Evolutionary conservation across 2,888 invertebrate species (phyloP).

Genomic region (Agapetus fuscipes): DNA sequence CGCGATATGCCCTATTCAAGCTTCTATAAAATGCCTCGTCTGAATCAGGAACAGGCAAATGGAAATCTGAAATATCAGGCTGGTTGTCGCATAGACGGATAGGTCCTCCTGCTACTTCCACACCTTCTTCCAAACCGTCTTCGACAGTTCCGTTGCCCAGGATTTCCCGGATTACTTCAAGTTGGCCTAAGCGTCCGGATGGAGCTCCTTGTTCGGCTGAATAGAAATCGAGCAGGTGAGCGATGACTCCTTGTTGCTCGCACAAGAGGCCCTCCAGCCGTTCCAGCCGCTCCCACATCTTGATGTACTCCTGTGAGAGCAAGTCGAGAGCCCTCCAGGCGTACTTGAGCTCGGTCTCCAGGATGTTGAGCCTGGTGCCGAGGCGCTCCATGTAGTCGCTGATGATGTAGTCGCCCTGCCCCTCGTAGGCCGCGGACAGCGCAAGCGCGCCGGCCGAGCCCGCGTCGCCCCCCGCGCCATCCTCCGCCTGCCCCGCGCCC

Average conservation of each 20-base stretch:
- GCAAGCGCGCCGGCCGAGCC: constrained; percentile 38
- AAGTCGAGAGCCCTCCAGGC: constrained; percentile 89
- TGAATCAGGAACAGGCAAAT: constrained; percentile 54
- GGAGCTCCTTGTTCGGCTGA: constrained; percentile 42
- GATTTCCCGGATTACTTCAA: constrained; percentile 56
- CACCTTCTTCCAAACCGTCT: constrained; percentile 57
- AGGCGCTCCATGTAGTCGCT: constrained; percentile 88
- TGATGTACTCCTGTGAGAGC: constrained; percentile 83
- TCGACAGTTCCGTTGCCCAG: constrained; percentile 55
- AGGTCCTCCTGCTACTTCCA: constrained; percentile 38
- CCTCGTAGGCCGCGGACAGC: constrained; percentile 45
- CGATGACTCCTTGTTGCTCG: constrained; percentile 86
- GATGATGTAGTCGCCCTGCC: constrained; percentile 58
- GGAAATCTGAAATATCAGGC: constrained; percentile 24
- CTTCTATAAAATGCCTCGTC: constrained; percentile 84
- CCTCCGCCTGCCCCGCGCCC: constrained; percentile 45
- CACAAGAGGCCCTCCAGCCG: constrained; percentile 77
- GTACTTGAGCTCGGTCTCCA: constrained; percentile 85
- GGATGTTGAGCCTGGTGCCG: constrained; percentile 73
- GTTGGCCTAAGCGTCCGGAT: constrained; percentile 35
- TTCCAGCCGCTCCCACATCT: constrained; percentile 89
- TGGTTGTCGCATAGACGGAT: constrained; percentile 28
- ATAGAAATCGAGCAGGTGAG: constrained; percentile 75
- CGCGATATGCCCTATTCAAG: constrained; percentile 78
- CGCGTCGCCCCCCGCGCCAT: too few relatives aligned